A percentile compares a stretch with the other conserved stretches of the same genome.
Evolutionary conservation across 92 coral and sea anemone genomes (phyloP).

Genomic region (Zoanthus gigantus): DNA sequence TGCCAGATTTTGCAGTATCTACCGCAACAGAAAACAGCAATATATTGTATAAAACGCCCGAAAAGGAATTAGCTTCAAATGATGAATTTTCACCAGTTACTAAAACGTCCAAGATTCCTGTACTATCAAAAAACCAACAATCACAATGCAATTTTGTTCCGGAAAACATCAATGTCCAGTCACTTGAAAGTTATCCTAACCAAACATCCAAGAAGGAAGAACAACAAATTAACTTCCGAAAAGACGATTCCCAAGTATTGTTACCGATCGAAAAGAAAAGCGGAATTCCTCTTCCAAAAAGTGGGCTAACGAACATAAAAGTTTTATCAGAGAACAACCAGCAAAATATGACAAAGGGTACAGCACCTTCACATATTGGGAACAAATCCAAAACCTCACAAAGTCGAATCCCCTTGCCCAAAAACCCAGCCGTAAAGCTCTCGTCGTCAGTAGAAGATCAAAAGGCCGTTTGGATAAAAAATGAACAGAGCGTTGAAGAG

Average conservation of each 20-base stretch:
- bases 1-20: not conserved
- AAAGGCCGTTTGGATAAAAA: slow-evolving; percentile 17
- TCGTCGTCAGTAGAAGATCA: slow-evolving; percentile 8
- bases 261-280: not conserved
- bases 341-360: not conserved
- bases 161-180: not conserved
- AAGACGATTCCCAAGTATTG: not conserved
- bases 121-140: not conserved
- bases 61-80: not conserved
- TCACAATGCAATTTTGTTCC: not conserved
- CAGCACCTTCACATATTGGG: slow-evolving; percentile 5
- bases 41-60: not conserved
- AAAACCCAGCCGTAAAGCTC: not conserved
- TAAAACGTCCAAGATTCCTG: slow-evolving; percentile 24
- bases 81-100: not conserved
- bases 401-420: slow-evolving; percentile 38
- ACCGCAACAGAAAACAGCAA: not conserved
- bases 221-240: not conserved
- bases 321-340: not conserved
- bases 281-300: slow-evolving; percentile 20
- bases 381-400: slow-evolving; percentile 11
- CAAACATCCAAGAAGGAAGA: not conserved
- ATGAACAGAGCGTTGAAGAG: not conserved
- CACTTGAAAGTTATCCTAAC: not conserved
- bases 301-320: not conserved